A percentile compares a stretch with the other conserved stretches of the same genome.
Conservation (phyloP, 2,797 vertebrate species). For the Antennarius maculatus region DNA sequence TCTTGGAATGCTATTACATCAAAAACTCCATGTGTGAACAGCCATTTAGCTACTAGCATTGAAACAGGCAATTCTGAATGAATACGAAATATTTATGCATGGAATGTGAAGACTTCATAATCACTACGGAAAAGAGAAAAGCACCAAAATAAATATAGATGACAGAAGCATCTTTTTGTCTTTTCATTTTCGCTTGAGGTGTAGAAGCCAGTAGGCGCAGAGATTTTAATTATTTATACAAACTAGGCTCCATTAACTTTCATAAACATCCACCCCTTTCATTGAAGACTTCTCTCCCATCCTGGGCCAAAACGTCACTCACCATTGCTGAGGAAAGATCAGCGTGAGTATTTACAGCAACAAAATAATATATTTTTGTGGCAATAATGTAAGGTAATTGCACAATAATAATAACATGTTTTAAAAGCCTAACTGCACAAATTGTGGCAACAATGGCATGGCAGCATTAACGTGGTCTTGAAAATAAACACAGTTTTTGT, state of each 20-base stretch:
- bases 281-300: constrained; percentile 47
- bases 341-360: constrained; percentile 28
- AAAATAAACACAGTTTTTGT: constrained; percentile 38
- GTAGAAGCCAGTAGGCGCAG: constrained; percentile 63
- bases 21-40: too few relatives aligned
- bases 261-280: constrained; percentile 60
- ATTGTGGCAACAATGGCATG: background rate
- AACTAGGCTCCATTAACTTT: constrained; percentile 53
- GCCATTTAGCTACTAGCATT: too few relatives aligned
- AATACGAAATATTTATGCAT: background rate
- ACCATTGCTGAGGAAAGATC: constrained; percentile 13
- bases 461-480: constrained; percentile 1
- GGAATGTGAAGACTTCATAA: constrained; percentile 26
- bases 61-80: too few relatives aligned
- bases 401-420: constrained; percentile 43
- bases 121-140: constrained; percentile 41
- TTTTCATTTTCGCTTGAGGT: constrained; percentile 55
- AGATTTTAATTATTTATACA: constrained; percentile 66
- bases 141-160: constrained; percentile 67
- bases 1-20: background rate
- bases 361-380: constrained; percentile 44
- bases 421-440: constrained; percentile 36
- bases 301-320: constrained; percentile 58
- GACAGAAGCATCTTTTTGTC: constrained; percentile 49
- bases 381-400: constrained; percentile 38